Conservation (phyloP, 2,113 vertebrate species). For the Zingel zingel region DNA sequence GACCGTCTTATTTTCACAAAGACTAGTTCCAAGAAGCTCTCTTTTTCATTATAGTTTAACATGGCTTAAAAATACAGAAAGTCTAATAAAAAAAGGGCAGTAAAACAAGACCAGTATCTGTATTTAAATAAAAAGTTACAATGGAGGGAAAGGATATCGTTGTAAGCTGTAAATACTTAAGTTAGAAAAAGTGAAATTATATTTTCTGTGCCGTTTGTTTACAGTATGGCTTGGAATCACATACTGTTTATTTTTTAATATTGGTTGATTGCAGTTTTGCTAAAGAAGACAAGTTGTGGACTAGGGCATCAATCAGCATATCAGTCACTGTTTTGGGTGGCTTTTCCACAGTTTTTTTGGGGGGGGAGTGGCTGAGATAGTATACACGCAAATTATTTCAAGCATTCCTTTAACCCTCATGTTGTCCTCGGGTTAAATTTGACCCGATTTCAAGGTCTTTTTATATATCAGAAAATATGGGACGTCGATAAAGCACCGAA, state of each 20-base stretch:
- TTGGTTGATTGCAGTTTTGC: neutral
- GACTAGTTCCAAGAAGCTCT: too few species aligned
- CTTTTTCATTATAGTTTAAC: neutral
- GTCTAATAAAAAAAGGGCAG: neutral
- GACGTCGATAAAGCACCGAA: too few species aligned
- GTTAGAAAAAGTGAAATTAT: neutral
- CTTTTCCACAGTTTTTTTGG: too few species aligned
- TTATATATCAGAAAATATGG: too few species aligned
- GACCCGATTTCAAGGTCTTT: too few species aligned
- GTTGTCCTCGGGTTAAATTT: too few species aligned
- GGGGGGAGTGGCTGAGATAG: too few species aligned
- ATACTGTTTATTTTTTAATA: neutral
- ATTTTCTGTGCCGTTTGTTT: neutral
- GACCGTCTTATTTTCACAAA: too few species aligned
- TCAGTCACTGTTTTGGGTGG: too few species aligned
- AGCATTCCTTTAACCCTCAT: too few species aligned
- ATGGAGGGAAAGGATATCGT: neutral
- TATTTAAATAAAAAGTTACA: neutral
- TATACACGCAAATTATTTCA: too few species aligned
- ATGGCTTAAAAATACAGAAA: constrained; percentile 23
- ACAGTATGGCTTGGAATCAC: neutral
- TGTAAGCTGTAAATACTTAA: neutral
- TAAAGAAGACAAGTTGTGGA: neutral
- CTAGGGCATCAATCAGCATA: too few species aligned
- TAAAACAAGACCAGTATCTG: neutral